These are phyloP conservation scores for Brachyalestes nurse DNA, from an alignment of 2,797 vertebrate genomes.

Conservation along the genomic window DNA sequence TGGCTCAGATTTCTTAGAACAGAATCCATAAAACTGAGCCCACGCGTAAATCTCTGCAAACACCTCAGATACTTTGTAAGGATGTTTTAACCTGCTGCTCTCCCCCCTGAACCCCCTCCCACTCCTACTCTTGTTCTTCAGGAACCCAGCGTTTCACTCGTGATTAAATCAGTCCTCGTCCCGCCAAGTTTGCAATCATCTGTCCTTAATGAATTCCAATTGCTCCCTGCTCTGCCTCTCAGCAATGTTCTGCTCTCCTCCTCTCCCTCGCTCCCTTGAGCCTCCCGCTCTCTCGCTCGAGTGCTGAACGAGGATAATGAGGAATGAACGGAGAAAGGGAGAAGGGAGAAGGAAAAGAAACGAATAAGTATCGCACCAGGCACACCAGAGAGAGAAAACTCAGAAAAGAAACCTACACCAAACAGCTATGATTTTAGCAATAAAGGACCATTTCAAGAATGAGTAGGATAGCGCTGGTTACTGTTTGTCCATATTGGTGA, in stretches of 20 bases:
- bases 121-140: constrained; percentile 72
- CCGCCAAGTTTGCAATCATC: constrained; percentile 83
- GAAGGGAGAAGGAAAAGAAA: neutral
- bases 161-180: constrained; percentile 82
- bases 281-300: constrained; percentile 48
- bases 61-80: constrained; percentile 5
- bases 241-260: constrained; percentile 68
- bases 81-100: constrained; percentile 60
- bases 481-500: neutral
- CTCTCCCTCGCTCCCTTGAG: neutral
- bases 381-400: constrained; percentile 47
- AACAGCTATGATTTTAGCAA: constrained; percentile 19
- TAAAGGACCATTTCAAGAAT: neutral
- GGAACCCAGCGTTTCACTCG: constrained; percentile 70
- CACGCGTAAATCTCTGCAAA: constrained; percentile 13
- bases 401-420: constrained; percentile 45
- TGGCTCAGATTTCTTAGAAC: neutral
- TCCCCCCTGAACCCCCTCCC: constrained; percentile 59
- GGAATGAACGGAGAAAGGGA: constrained; percentile 32
- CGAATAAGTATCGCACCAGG: too few species aligned
- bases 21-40: constrained; percentile 2
- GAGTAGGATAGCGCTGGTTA: neutral
- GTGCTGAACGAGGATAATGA: constrained; percentile 66
- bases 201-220: constrained; percentile 84
- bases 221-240: constrained; percentile 68